These are phyloP conservation scores for Spea hammondii DNA, from an alignment of 2,797 vertebrate genomes.

Conservation along the genomic window DNA sequence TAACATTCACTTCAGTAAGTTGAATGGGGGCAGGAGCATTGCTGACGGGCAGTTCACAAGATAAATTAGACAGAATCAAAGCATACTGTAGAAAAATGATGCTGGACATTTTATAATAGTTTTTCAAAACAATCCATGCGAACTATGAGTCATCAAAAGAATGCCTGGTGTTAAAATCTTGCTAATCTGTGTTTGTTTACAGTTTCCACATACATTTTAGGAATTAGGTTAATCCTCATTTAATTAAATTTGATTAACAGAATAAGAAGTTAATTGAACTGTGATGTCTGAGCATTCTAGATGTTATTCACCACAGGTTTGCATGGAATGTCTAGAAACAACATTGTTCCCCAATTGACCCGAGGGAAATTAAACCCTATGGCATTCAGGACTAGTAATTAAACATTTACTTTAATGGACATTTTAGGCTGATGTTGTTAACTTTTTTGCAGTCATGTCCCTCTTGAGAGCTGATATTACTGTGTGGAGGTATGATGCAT, in stretches of 20 bases:
- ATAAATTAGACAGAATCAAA: too few relatives aligned
- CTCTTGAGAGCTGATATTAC: constrained; percentile 4
- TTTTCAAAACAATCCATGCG: too few relatives aligned
- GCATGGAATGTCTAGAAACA: constrained; percentile 18
- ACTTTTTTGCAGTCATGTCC: constrained; percentile 36
- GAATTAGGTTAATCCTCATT: neutral
- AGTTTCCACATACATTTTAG: too few relatives aligned
- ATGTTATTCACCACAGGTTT: constrained; percentile 26
- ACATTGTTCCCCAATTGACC: constrained; percentile 37
- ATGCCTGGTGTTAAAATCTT: too few relatives aligned
- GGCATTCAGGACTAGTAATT: constrained; percentile 37
- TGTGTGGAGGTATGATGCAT: neutral
- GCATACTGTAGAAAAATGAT: too few relatives aligned
- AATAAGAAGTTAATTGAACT: constrained; percentile 4
- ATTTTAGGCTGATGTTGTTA: constrained; percentile 33
- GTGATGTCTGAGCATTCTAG: constrained; percentile 15
- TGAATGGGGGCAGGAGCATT: too few relatives aligned
- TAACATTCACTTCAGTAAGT: too few relatives aligned
- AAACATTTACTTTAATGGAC: constrained; percentile 45
- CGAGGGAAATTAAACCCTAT: constrained; percentile 41
- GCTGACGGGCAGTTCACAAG: too few relatives aligned
- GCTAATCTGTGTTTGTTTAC: too few relatives aligned
- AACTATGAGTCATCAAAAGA: too few relatives aligned
- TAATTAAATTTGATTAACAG: neutral
- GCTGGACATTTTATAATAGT: too few relatives aligned